Evolutionary conservation across 2,888 invertebrate genomes (phyloP).

Genomic region (Sinopyrophorus schimmeli): DNA sequence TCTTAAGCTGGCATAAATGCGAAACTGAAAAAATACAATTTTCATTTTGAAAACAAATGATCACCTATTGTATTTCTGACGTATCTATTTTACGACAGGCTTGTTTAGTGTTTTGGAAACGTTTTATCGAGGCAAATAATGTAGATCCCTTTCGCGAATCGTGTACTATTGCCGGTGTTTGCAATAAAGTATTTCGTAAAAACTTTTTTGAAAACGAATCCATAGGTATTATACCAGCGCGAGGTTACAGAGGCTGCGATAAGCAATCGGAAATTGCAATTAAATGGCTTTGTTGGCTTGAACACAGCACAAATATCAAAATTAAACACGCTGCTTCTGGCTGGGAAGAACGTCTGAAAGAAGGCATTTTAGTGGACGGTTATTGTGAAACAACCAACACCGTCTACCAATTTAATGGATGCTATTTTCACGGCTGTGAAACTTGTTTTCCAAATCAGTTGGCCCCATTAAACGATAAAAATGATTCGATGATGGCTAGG

Average conservation of each 20-base stretch:
- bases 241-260: neutral
- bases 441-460: too few relatives aligned
- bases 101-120: conserved; percentile 1
- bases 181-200: conserved; percentile 2
- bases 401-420: too few relatives aligned
- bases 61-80: conserved; percentile 1
- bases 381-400: too few relatives aligned
- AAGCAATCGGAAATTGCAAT: conserved; percentile 3
- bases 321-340: too few relatives aligned
- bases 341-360: too few relatives aligned
- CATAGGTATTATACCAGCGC: neutral
- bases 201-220: neutral
- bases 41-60: too few relatives aligned
- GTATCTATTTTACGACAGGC: conserved; percentile 1
- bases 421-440: too few relatives aligned
- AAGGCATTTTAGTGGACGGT: too few relatives aligned
- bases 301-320: neutral
- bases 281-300: neutral
- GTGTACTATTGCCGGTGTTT: conserved; percentile 4
- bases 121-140: neutral
- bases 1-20: conserved; percentile 13
- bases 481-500: too few relatives aligned
- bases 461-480: too few relatives aligned
- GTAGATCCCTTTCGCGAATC: conserved; percentile 1
- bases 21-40: too few relatives aligned